Percentiles rank a stretch among this genome's conserved stretches.
These are phyloP conservation scores for Artemia franciscana DNA, from an alignment of 1,140 invertebrate genomes.

Conservation along the genomic window DNA sequence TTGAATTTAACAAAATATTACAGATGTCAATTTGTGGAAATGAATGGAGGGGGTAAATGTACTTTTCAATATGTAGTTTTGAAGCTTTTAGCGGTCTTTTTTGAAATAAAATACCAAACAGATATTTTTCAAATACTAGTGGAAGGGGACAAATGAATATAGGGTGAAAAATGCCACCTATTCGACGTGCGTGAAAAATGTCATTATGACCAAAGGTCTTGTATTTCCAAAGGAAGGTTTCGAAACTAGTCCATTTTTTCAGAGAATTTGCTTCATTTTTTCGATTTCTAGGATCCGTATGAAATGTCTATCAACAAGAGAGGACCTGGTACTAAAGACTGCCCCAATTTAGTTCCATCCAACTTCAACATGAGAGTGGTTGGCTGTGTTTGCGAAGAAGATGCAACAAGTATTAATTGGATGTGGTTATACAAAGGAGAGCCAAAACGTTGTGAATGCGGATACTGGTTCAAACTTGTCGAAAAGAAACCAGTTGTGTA, in stretches of 20 bases:
- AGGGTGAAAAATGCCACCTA: not conserved
- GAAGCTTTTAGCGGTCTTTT: too few relatives aligned
- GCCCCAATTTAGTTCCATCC: conserved; percentile 71
- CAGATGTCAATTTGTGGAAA: too few relatives aligned
- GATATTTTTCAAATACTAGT: too few relatives aligned
- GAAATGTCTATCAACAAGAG: conserved; percentile 55
- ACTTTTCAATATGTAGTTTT: too few relatives aligned
- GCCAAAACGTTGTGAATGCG: conserved; percentile 76
- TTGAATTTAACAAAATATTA: too few relatives aligned
- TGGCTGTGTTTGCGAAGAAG: conserved; percentile 90
- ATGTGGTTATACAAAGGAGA: conserved; percentile 77
- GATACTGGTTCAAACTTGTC: conserved; percentile 82
- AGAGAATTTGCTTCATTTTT: not conserved
- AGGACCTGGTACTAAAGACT: conserved; percentile 51
- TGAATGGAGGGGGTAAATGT: too few relatives aligned
- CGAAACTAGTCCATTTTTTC: not conserved
- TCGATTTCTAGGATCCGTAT: conserved; percentile 48
- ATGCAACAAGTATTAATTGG: conserved; percentile 62
- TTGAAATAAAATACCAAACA: too few relatives aligned
- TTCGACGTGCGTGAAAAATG: conserved; percentile 1
- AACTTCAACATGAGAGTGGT: conserved; percentile 66
- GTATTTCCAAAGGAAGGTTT: not conserved
- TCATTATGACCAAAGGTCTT: not conserved
- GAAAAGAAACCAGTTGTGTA: conserved; percentile 24
- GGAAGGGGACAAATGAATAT: not conserved